These are phyloP conservation scores for Hylaea fasciaria DNA, from an alignment of 2,888 invertebrate species.

Conservation along the genomic window DNA sequence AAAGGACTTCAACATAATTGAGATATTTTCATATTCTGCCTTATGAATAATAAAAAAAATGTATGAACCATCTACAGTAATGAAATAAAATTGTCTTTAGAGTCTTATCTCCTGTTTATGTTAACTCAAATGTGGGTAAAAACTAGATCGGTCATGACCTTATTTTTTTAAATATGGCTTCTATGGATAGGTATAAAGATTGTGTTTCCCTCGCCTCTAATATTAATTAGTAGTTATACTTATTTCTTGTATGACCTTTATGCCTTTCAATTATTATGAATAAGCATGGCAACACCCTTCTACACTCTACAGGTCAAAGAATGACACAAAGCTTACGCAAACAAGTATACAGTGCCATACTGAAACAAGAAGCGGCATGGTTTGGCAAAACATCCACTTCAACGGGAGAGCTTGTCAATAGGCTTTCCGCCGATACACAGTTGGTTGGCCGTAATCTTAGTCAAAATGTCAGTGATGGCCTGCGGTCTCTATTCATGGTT, in stretches of 20 bases:
- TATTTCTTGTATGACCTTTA: no score
- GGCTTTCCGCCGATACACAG: conserved; percentile 95
- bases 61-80: not conserved
- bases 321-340: conserved; percentile 93
- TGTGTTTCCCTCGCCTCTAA: not conserved
- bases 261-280: no score
- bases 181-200: not conserved
- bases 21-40: not conserved
- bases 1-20: not conserved
- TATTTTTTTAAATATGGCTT: not conserved
- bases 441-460: conserved; percentile 96
- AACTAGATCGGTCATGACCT: conserved; percentile 10
- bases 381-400: conserved; percentile 94
- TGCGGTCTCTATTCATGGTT: conserved; percentile 94
- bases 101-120: conserved; percentile 12
- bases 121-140: conserved; percentile 11
- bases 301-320: conserved; percentile 88
- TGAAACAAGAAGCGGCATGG: conserved; percentile 95
- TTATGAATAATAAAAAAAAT: not conserved
- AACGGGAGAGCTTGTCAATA: conserved; percentile 96
- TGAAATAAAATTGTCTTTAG: conserved; percentile 11
- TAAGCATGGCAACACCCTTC: not conserved
- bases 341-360: conserved; percentile 90
- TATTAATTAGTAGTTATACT: no score
- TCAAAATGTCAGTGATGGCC: conserved; percentile 97